Evolutionary conservation across 2,888 invertebrate species (phyloP), one percentile per base, ranked within the genome.

Genomic region (Xestoiulus laeticollis): DNA sequence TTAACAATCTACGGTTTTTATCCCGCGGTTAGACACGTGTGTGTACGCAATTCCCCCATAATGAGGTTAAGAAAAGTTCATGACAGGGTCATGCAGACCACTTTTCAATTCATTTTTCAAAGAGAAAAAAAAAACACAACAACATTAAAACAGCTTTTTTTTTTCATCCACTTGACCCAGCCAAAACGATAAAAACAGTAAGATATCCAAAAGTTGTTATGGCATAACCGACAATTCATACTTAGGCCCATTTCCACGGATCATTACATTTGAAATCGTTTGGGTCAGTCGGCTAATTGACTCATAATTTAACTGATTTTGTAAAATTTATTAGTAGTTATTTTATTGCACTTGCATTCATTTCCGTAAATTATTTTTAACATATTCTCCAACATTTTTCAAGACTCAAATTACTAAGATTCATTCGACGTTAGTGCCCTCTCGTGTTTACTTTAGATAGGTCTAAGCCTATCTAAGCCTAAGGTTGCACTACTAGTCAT

Each of bases 21-120:
- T 68, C 68, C 68, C 68, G 68, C 68, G 68, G 68, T 68, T 68
- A 68, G 68, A 68, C 68, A 68, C 68, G 68, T 68, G 68, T 68
- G 68, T 68, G 68, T 68, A 68, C 68, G 68, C 68, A 68, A 68
- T 68, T 68, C 68, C 8, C 53, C 68, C 26, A 68, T 68, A 68
- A 68, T 68, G 68, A 68, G 68, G 68, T 68, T 68, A 68, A 26
- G 68, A 68, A 68, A 68, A 68, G 68, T 68, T 68, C 68, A 68
- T 68, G 68, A 68, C n/a, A 68, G 68, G 68, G 68, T 68, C 68
- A 68, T 8, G 68, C 68, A 68, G 68, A 68, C 68, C 68, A 68
- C 68, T 68, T 68, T 68, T 68, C 68, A 68, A 68, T 26, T 68
- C 68, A 68, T 68, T 68, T 68, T 68, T 68, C 26, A 68, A 68